phyloP scores from a whole-genome alignment of 2,888 invertebrate genomes.

The Gnatocerus cornutus region DNA sequence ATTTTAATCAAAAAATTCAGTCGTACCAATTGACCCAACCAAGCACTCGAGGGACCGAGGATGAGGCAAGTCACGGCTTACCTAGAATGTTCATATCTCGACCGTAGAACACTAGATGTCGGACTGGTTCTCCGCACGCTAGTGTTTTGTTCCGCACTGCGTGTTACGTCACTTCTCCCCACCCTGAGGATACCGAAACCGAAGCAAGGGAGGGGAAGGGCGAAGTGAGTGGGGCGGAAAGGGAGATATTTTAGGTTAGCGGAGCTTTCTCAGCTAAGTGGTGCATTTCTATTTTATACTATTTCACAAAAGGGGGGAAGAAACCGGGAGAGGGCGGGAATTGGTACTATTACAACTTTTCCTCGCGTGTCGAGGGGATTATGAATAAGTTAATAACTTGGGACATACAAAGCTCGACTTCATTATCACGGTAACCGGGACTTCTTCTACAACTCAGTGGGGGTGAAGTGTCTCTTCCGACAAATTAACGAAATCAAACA shows the following conservation, averaged over 20 bases:
- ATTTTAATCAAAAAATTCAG: conserved; percentile 63
- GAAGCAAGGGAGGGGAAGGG: conserved; percentile 1
- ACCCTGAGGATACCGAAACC: conserved; percentile 39
- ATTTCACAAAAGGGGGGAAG: conserved; percentile 16
- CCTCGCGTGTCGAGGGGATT: conserved; percentile 38
- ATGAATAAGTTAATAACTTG: conserved; percentile 42
- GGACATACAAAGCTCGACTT: conserved; percentile 23
- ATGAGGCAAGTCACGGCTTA: conserved; percentile 66
- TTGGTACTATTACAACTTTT: conserved; percentile 40
- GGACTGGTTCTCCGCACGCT: conserved; percentile 67
- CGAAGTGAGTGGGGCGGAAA: conserved; percentile 24
- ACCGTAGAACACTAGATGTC: conserved; percentile 71
- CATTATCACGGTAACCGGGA: conserved; percentile 16
- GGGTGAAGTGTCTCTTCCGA: conserved; percentile 12
- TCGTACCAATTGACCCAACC: conserved; percentile 67
- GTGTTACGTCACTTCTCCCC: conserved; percentile 69
- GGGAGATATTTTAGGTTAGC: conserved; percentile 50
- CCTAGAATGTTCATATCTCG: conserved; percentile 72
- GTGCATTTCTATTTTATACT: conserved; percentile 47
- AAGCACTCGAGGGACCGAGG: conserved; percentile 59
- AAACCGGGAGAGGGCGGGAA: not conserved
- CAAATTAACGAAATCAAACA: conserved; percentile 45
- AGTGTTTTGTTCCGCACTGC: conserved; percentile 71
- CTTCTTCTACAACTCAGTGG: not conserved
- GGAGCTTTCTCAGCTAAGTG: conserved; percentile 55